A percentile compares a stretch with the other conserved stretches of the same genome.
phyloP scores from a whole-genome alignment of 2,888 invertebrate species.

The Leistus spinibarbis region DNA sequence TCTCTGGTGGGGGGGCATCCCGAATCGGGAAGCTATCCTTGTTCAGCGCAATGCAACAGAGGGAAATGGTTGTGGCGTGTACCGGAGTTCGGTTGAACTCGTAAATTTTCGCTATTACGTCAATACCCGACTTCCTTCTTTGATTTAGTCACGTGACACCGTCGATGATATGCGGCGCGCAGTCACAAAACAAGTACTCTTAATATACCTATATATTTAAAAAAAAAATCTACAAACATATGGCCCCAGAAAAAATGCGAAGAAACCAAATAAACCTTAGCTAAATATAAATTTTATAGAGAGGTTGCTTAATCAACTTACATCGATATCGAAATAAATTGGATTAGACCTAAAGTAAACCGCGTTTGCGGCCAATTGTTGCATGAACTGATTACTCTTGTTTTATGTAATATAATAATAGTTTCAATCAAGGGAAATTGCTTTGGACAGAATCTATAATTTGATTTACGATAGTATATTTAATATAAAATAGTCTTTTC shows the following conservation, averaged over 20 bases:
- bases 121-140: slow-evolving; percentile 53
- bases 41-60: background rate
- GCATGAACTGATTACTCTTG: background rate
- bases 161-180: slow-evolving; percentile 17
- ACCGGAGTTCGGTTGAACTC: slow-evolving; percentile 43
- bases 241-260: background rate
- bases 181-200: background rate
- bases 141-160: slow-evolving; percentile 41
- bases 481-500: too few relatives aligned
- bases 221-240: background rate
- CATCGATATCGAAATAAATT: background rate
- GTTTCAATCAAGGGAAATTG: background rate
- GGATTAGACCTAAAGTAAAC: background rate
- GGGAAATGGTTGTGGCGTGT: slow-evolving; percentile 8
- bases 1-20: background rate
- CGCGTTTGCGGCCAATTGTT: background rate
- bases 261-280: background rate
- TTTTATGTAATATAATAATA: background rate
- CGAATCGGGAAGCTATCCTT: background rate
- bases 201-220: background rate
- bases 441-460: background rate
- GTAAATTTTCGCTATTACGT: slow-evolving; percentile 54
- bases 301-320: background rate
- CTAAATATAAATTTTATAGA: background rate
- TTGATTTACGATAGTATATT: background rate